Evolutionary conservation across 1,140 invertebrate genomes (phyloP), one percentile per base, ranked within the genome.

Genomic region (Theocolax elegans): DNA sequence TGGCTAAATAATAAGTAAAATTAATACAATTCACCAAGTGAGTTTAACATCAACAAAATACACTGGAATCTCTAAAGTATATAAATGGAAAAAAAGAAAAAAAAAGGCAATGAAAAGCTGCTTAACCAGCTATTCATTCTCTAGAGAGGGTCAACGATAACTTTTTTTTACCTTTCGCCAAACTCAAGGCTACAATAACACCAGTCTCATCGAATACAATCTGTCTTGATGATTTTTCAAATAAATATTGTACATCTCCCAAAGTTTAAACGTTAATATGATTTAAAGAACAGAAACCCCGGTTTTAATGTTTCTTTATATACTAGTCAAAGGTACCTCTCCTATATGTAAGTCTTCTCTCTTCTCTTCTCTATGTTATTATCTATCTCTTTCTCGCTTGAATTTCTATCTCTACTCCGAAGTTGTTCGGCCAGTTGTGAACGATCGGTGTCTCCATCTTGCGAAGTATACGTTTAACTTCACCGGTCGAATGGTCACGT

Each of bases 371-470:
- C 48, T 65, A 1, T n/a, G n/a, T 6, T 38, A 15, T 13, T 1
- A 7, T 51, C 51, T 29, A 4, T 54, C 51, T 60, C 42, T 67
- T 38, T 19, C 38, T 68, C 67, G 38, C 15, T 23, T 10, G 31
- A 35, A 6, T 35, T 40, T 70, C 42, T 58, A 38, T 70, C 29
- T 63, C 19, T 46, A 8, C 29, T 23, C 51, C 23, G 40, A 64
- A 46, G 67, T 70, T 58, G 60, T 19, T 44, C 51, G 21, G 42
- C 67, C 51, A 58, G 67, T 63, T 64, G 56, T 48, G 1, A 1
- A 31, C 51, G 51, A 58, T 64, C 48, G 60, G 67, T 70, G 67
- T 29, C 59, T 70, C 67, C 67, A 70, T 70, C 67, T 70, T n/a
- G 60, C 10, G 66, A 68, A 68, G 38, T 60, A 31, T 4, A 13